These are phyloP conservation scores for Sarcophaga bullata DNA, from an alignment of 1,140 invertebrate genomes.

Conservation along the genomic window DNA sequence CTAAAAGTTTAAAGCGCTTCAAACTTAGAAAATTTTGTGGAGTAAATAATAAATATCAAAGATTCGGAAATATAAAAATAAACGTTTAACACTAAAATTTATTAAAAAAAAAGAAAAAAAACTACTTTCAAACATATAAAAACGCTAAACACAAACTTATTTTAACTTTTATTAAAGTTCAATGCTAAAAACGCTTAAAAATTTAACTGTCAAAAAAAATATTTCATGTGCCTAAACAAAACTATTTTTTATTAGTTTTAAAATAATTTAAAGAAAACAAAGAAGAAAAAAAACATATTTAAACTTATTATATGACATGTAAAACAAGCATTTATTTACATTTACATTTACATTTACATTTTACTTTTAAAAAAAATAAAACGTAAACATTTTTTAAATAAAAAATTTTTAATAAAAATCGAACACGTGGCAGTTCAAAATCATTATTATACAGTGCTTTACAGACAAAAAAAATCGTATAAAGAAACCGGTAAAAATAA, in stretches of 20 bases:
- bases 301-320: neutral
- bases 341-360: neutral
- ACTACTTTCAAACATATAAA: neutral
- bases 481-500: slow-evolving; percentile 27
- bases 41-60: neutral
- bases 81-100: neutral
- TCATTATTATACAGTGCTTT: neutral
- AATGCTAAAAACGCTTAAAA: too few species aligned
- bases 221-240: neutral
- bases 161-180: too few species aligned
- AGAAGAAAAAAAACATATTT: neutral
- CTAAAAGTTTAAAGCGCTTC: too few species aligned
- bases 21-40: too few species aligned
- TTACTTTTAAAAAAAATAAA: slow-evolving; percentile 14
- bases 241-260: neutral
- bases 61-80: neutral
- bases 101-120: neutral
- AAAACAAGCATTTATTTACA: too few species aligned
- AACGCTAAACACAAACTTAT: too few species aligned
- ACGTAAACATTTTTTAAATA: slow-evolving; percentile 6
- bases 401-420: slow-evolving; percentile 24
- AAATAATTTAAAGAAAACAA: neutral
- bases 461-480: neutral
- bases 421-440: slow-evolving; percentile 31
- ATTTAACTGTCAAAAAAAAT: neutral